Conservation (phyloP, 2,888 invertebrate genomes). For the Heteropelma amictum region DNA sequence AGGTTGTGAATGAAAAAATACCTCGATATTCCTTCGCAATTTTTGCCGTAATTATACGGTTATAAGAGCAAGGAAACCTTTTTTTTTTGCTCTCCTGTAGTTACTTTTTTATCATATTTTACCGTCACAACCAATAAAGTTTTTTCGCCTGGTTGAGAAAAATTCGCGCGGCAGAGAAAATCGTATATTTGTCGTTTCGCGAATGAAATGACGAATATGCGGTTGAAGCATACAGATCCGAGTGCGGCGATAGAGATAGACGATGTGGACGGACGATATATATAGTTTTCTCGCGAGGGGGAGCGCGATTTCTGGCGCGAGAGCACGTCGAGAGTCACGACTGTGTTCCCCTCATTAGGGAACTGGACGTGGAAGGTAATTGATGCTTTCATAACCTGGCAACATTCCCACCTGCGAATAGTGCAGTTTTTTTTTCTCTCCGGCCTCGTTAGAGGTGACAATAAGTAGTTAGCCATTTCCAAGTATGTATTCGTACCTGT, state of each 20-base stretch:
- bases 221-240: too few relatives aligned
- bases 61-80: too few relatives aligned
- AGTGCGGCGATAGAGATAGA: not conserved
- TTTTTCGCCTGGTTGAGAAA: not conserved
- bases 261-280: conserved; percentile 13
- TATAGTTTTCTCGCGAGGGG: conserved; percentile 24
- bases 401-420: conserved; percentile 75
- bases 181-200: conserved; percentile 6
- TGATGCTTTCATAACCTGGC: conserved; percentile 76
- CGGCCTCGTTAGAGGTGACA: conserved; percentile 76
- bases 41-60: too few relatives aligned
- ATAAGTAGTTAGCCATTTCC: conserved; percentile 75
- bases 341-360: conserved; percentile 73
- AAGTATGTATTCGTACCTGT: conserved; percentile 64
- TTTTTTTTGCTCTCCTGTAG: too few relatives aligned
- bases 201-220: too few relatives aligned
- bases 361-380: conserved; percentile 74
- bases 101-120: too few relatives aligned
- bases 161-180: not conserved
- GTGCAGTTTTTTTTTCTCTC: conserved; percentile 68
- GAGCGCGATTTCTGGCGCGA: conserved; percentile 43
- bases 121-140: too few relatives aligned
- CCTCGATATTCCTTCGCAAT: too few relatives aligned
- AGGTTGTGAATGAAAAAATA: too few relatives aligned
- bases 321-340: conserved; percentile 39